Percentiles rank a stretch among this genome's conserved stretches.
These are phyloP conservation scores for Bryconaethiops microstoma DNA, from an alignment of 2,797 vertebrate species.

Conservation along the genomic window DNA sequence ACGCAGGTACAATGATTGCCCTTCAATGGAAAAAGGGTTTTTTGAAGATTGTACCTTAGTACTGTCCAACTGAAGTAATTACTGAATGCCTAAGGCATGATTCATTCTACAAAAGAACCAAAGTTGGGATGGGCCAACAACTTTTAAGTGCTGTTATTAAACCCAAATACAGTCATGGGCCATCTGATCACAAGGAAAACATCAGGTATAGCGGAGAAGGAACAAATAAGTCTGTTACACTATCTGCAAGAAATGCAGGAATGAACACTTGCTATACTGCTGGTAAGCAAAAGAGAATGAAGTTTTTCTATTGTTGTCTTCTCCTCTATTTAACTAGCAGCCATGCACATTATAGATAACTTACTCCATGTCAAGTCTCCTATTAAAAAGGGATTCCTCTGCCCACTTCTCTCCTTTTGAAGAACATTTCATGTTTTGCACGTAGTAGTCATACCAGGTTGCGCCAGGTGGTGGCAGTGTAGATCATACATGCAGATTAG, in stretches of 20 bases:
- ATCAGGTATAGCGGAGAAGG: neutral
- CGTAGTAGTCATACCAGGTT: neutral
- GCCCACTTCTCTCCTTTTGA: neutral
- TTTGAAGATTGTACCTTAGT: neutral
- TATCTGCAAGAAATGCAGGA: conserved; percentile 13
- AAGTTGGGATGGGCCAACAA: neutral
- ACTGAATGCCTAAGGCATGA: neutral
- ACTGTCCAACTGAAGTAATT: neutral
- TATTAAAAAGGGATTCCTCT: neutral
- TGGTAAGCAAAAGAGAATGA: neutral
- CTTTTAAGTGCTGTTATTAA: conserved; percentile 10
- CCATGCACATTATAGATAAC: no score
- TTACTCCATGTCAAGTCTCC: no score
- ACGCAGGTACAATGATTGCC: neutral
- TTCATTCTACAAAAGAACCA: neutral
- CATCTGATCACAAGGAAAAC: conserved; percentile 2
- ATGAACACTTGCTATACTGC: conserved; percentile 19
- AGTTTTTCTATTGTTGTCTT: no score
- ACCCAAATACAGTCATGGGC: neutral
- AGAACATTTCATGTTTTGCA: neutral
- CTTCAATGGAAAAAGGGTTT: neutral
- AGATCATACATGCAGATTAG: neutral
- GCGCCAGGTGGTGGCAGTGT: neutral
- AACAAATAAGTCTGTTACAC: neutral
- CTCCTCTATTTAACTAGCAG: no score